These are phyloP conservation scores for Heliconius ethilla DNA, from an alignment of 2,888 invertebrate species.

Conservation along the genomic window DNA sequence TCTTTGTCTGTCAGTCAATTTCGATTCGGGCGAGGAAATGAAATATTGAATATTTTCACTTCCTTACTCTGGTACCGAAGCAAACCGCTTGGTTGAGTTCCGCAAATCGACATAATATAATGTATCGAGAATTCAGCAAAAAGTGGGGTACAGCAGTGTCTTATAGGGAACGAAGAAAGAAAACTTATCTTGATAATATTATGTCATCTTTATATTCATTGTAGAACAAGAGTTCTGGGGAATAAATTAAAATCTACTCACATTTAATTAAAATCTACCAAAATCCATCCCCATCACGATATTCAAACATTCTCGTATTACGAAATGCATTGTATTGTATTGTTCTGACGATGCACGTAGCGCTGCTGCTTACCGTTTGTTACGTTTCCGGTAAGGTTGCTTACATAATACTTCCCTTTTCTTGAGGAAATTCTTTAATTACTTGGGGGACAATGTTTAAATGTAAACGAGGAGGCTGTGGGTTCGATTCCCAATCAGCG, in stretches of 20 bases:
- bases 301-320: conserved; percentile 42
- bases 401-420: conserved; percentile 32
- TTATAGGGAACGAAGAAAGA: background rate
- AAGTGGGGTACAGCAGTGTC: background rate
- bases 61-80: background rate
- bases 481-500: background rate
- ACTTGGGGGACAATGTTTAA: background rate
- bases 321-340: conserved; percentile 45
- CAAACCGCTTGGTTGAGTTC: too few relatives aligned
- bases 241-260: too few relatives aligned
- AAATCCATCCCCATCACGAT: conserved; percentile 44
- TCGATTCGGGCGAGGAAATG: too few relatives aligned
- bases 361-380: conserved; percentile 48
- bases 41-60: too few relatives aligned
- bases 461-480: background rate
- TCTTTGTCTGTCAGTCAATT: too few relatives aligned
- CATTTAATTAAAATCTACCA: background rate
- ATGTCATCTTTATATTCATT: too few relatives aligned
- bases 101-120: background rate
- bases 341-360: conserved; percentile 43
- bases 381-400: conserved; percentile 57
- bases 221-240: too few relatives aligned
- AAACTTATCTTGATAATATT: too few relatives aligned
- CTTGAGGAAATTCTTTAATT: background rate
- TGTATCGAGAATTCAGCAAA: background rate